Percentiles rank a stretch among this genome's conserved stretches.
Conservation (phyloP, 2,888 invertebrate species). For the Prosapia bicincta region DNA sequence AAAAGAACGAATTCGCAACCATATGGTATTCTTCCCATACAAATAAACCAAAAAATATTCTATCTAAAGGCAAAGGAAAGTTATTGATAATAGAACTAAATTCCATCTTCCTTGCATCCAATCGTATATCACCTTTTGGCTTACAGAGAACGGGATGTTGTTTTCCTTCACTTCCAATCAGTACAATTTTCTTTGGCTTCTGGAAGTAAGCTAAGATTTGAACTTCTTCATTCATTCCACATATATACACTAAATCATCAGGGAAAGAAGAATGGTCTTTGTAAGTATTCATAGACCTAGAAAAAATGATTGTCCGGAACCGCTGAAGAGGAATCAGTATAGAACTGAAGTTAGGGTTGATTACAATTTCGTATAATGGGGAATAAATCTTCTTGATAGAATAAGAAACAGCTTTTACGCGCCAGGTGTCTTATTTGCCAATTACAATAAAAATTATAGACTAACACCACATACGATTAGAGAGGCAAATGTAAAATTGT, state of each 20-base stretch:
- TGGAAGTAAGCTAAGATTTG: constrained; percentile 84
- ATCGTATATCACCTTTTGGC: constrained; percentile 98
- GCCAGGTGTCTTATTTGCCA: neutral
- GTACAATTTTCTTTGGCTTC: constrained; percentile 81
- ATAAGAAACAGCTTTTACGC: constrained; percentile 40
- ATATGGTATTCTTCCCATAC: too few relatives aligned
- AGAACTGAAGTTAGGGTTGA: constrained; percentile 57
- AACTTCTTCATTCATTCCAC: constrained; percentile 77
- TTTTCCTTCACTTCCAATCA: constrained; percentile 83
- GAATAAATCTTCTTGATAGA: constrained; percentile 35
- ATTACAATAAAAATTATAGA: too few relatives aligned
- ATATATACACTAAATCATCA: constrained; percentile 61
- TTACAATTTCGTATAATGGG: constrained; percentile 3
- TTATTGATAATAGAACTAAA: constrained; percentile 93
- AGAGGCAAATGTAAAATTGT: too few relatives aligned
- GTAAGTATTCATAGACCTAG: constrained; percentile 37
- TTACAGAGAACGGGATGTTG: constrained; percentile 78
- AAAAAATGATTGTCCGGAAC: constrained; percentile 62
- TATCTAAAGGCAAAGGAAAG: too few relatives aligned
- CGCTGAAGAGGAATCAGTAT: constrained; percentile 88
- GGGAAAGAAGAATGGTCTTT: constrained; percentile 58
- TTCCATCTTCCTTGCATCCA: constrained; percentile 95
- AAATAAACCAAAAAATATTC: too few relatives aligned
- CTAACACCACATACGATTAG: too few relatives aligned
- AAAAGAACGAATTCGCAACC: too few relatives aligned